phyloP scores from a whole-genome alignment of 2,113 vertebrate species.

The Lontra canadensis region DNA sequence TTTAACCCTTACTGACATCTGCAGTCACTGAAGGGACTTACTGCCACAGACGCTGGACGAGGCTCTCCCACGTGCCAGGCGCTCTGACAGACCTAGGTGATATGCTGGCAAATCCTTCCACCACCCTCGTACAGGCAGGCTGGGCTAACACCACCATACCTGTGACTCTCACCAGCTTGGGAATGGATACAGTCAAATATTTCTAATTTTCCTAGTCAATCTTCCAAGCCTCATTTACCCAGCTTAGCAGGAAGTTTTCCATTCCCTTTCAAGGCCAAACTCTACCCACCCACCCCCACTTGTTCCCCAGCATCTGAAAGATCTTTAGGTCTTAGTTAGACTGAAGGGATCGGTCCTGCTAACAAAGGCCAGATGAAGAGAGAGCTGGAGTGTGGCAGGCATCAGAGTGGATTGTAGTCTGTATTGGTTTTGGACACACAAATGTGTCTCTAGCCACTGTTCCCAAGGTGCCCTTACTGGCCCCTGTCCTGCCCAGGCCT shows the following conservation, averaged over 20 bases:
- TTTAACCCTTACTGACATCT: background rate
- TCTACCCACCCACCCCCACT: accelerated
- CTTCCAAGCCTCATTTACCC: background rate
- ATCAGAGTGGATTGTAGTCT: no score
- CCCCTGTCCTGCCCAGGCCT: background rate
- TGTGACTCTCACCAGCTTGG: background rate
- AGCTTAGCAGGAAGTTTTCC: background rate
- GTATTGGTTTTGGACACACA: background rate
- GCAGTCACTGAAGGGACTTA: background rate
- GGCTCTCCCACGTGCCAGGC: no score
- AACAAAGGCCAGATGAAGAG: background rate
- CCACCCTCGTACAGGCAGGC: background rate
- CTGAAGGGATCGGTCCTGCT: background rate
- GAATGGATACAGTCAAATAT: background rate
- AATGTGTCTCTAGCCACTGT: background rate
- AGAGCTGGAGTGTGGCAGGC: accelerated
- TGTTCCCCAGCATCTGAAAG: background rate
- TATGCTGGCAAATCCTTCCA: background rate
- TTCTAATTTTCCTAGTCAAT: background rate
- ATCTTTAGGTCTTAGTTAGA: background rate
- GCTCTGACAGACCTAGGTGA: background rate
- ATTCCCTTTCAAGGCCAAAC: background rate
- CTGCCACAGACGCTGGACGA: background rate
- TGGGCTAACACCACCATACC: no score
- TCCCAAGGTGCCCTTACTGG: background rate